Base-by-base conservation (phyloP, 1,140 invertebrate species). In the Macrotrachela quadricornifera region DNA sequence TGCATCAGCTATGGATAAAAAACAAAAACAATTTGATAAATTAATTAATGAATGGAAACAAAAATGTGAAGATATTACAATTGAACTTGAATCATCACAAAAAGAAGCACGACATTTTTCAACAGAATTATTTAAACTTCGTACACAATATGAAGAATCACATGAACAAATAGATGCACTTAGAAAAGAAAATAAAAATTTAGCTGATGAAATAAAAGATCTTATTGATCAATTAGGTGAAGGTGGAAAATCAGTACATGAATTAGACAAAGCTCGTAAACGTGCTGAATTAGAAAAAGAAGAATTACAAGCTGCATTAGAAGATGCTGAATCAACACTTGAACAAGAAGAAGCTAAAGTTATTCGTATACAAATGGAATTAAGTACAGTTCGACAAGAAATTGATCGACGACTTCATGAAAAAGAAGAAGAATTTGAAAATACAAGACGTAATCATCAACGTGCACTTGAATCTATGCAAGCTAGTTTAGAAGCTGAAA, bases 371-470 rank as follows among this genome's bases (percentile, higher is more conserved):
- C 90, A 96, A 73, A 77, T 97, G 49, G 92, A 97, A 72, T 77
- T 97, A 62, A 86, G 85, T 60, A 87, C 94, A 69, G 88, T 97
- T 57, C 80, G 91, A 68, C 84, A 91, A 72, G 92, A 97, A 71
- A 96, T 97, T 66, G 92, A 99, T 71, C 81, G 90, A 63, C 80
- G 91, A 61, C 85, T 97, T 16, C 54, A 55, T 14, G 92, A 97
- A 78, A 97, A 97, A 76, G 92, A 99, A 70, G 92, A 99, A 64
- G 92, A 99, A 75, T 99, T 99, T 77, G 92, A 99, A 71, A 96
- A 96, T 71, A 96, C 91, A 56, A 66, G 46, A 63, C 82, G 91
- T 71, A 96, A 96, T 72, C 91, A 97, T 76, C 88, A 96, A 74
- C 83, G 91, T 59, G 86, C 88, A 56, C 79, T 99, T 64, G 92